Conservation (phyloP, 2,113 vertebrate genomes). For the Gopherus flavomarginatus region DNA sequence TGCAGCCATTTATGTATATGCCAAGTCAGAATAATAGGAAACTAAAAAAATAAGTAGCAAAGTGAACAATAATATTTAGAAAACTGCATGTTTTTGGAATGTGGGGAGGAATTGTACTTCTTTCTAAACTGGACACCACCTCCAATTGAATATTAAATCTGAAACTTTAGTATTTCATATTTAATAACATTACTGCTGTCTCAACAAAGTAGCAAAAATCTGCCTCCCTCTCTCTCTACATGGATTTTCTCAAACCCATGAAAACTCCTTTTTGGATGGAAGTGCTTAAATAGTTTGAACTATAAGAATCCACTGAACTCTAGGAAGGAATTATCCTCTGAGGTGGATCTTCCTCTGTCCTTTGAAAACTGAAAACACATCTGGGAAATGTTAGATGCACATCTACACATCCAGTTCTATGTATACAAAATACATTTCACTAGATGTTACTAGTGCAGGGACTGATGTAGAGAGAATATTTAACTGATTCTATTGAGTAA, state of each 20-base stretch:
- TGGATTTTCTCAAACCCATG: neutral
- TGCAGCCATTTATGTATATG: neutral
- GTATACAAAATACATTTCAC: neutral
- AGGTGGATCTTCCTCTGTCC: neutral
- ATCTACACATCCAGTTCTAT: neutral
- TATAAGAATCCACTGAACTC: neutral
- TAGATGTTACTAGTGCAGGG: neutral
- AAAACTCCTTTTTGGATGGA: neutral
- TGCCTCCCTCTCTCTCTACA: neutral
- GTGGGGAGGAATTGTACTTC: neutral
- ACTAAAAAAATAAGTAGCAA: neutral
- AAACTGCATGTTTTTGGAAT: neutral
- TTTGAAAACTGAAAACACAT: neutral
- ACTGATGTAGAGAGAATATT: neutral
- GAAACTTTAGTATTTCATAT: neutral
- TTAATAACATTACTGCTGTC: neutral
- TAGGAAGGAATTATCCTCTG: neutral
- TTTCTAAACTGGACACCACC: neutral
- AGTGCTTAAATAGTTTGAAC: neutral
- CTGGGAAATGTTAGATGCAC: neutral
- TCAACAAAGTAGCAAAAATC: constrained; percentile 5
- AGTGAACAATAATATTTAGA: neutral
- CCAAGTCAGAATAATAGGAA: neutral
- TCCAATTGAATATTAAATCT: neutral
- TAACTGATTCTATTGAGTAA: neutral